These are phyloP conservation scores for Bos taurus DNA, from an alignment of 2,113 vertebrate genomes.

Conservation along the genomic window DNA sequence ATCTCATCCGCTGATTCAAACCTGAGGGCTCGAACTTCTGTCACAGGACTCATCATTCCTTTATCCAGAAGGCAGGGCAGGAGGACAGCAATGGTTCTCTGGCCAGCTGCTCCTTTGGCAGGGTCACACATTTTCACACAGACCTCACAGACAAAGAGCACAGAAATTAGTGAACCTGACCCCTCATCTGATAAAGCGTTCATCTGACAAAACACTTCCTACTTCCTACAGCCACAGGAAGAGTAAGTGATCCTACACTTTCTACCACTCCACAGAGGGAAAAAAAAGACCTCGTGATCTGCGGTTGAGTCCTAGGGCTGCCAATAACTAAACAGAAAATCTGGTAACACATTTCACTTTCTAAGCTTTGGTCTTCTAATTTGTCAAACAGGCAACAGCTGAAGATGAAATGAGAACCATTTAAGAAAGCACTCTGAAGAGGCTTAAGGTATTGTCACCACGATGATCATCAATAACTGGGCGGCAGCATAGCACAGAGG, in stretches of 20 bases:
- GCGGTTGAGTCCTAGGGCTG: not conserved
- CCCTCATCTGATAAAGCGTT: not conserved
- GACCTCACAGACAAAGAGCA: constrained; percentile 82
- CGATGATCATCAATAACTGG: not conserved
- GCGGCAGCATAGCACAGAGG: not conserved
- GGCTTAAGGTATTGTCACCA: not conserved
- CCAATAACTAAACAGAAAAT: not conserved
- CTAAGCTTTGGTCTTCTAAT: constrained; percentile 5
- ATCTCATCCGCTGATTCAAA: constrained; percentile 68
- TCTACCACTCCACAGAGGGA: not conserved
- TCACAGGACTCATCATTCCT: constrained; percentile 93
- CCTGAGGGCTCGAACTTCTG: constrained; percentile 96
- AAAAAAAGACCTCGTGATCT: not conserved
- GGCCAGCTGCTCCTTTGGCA: constrained; percentile 88
- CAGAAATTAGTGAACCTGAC: constrained; percentile 14
- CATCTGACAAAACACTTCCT: constrained; percentile 14
- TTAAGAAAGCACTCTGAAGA: not conserved
- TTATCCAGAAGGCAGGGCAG: constrained; percentile 96
- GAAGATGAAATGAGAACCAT: not conserved
- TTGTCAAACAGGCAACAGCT: not conserved
- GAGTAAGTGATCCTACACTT: not conserved
- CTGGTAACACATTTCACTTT: not conserved
- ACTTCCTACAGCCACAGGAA: not conserved
- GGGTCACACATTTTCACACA: constrained; percentile 97
- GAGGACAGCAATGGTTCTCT: constrained; percentile 90